Conservation (phyloP, 2,888 invertebrate genomes). For the Tridacna crocea region DNA sequence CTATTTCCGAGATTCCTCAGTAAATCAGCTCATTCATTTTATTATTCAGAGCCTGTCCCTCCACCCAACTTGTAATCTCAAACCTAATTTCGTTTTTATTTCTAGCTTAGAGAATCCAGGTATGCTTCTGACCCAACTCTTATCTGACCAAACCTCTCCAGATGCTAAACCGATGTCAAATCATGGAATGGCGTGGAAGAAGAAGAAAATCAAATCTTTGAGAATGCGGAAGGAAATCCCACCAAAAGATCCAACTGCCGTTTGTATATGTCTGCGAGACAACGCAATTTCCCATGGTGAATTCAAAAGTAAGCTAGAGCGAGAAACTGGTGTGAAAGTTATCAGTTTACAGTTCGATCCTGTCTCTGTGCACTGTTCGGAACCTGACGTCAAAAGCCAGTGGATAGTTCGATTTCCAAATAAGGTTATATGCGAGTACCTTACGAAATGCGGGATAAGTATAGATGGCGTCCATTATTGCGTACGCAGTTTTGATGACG, state of each 20-base stretch:
- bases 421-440: constrained; percentile 41
- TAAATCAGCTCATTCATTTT: no score
- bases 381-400: constrained; percentile 58
- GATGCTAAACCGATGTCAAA: no score
- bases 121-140: neutral
- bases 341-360: constrained; percentile 67
- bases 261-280: constrained; percentile 59
- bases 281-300: constrained; percentile 58
- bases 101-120: neutral
- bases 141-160: neutral
- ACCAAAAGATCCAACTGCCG: constrained; percentile 58
- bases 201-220: constrained; percentile 56
- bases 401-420: constrained; percentile 67
- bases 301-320: constrained; percentile 61
- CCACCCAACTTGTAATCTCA: neutral
- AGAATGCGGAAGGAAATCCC: constrained; percentile 65
- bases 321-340: constrained; percentile 49
- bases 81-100: neutral
- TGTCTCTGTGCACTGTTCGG: constrained; percentile 60
- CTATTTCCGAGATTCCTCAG: no score
- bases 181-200: constrained; percentile 49
- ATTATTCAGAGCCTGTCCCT: no score
- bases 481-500: constrained; percentile 64
- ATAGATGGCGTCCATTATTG: constrained; percentile 56
- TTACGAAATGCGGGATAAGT: constrained; percentile 55